Percentiles rank a stretch among this genome's conserved stretches.
Conservation (phyloP, 2,797 vertebrate genomes). For the Acestrorhynchus altus region DNA sequence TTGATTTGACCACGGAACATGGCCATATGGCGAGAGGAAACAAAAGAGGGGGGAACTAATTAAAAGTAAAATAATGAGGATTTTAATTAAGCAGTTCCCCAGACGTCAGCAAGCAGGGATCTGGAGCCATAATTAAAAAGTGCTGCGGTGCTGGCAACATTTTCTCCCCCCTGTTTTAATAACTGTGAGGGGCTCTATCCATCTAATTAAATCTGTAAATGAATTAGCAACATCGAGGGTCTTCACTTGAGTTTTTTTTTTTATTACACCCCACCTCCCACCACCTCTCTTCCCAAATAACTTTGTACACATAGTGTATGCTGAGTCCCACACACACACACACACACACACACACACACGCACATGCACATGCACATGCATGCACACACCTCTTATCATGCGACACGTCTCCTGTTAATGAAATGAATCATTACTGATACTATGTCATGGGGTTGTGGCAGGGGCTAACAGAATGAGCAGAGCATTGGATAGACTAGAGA, state of each 20-base stretch:
- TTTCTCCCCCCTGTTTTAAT: constrained; percentile 79
- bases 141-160: constrained; percentile 86
- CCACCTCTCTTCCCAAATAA: constrained; percentile 65
- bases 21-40: constrained; percentile 84
- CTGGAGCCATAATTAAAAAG: constrained; percentile 87
- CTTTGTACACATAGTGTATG: constrained; percentile 56
- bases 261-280: constrained; percentile 72
- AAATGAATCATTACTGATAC: constrained; percentile 63
- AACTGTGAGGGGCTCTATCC: constrained; percentile 83
- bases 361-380: constrained; percentile 16
- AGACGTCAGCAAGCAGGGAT: constrained; percentile 83
- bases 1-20: constrained; percentile 87
- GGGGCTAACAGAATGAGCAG: constrained; percentile 43
- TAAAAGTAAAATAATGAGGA: constrained; percentile 88
- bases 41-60: constrained; percentile 86
- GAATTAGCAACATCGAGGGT: constrained; percentile 85
- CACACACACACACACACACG: constrained; percentile 14
- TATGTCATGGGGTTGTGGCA: constrained; percentile 46
- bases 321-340: constrained; percentile 28
- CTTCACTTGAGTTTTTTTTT: constrained; percentile 67
- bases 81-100: constrained; percentile 87
- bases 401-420: constrained; percentile 52
- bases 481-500: not conserved
- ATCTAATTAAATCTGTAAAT: constrained; percentile 90
- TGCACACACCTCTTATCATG: constrained; percentile 34